These are phyloP conservation scores for Trypoxylus dichotomus DNA, from an alignment of 1,140 invertebrate genomes.

Conservation along the genomic window DNA sequence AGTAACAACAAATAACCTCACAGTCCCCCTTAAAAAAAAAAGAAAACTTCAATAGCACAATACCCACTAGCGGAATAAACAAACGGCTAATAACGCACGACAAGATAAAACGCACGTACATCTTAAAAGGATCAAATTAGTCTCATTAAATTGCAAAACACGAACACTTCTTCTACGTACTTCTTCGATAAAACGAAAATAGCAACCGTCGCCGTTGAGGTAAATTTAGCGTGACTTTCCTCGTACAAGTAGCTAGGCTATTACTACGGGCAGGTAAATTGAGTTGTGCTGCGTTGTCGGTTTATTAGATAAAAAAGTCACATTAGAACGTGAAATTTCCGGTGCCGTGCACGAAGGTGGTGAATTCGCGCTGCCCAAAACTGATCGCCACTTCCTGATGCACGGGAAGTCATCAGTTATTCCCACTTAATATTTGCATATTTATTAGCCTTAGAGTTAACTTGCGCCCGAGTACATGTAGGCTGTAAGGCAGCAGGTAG, in stretches of 20 bases:
- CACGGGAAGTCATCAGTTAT: conserved; percentile 24
- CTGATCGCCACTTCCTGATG: conserved; percentile 15
- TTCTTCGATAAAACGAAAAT: conserved; percentile 3
- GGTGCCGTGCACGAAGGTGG: conserved; percentile 23
- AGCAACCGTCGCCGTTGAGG: not conserved
- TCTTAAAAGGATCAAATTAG: not conserved
- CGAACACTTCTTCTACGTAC: not conserved
- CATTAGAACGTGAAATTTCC: conserved; percentile 24
- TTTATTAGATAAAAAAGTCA: conserved; percentile 25
- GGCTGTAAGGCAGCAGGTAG: conserved; percentile 10
- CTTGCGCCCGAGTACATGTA: not conserved
- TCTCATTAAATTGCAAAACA: conserved; percentile 1
- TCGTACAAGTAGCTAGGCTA: not conserved
- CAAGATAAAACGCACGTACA: not conserved
- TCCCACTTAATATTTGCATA: conserved; percentile 25
- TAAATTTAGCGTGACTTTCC: not conserved
- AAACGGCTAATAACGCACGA: too few species aligned
- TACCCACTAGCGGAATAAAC: too few species aligned
- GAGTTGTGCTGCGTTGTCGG: not conserved
- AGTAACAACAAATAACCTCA: too few species aligned
- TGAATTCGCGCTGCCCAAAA: conserved; percentile 24
- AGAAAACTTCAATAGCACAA: too few species aligned
- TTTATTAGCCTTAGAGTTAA: not conserved
- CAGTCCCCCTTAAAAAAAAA: too few species aligned
- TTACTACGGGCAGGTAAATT: conserved; percentile 9